Base-by-base conservation (phyloP, 30 jellyfish, hydroid and myxozoan genomes). In the Hydra vulgaris region DNA sequence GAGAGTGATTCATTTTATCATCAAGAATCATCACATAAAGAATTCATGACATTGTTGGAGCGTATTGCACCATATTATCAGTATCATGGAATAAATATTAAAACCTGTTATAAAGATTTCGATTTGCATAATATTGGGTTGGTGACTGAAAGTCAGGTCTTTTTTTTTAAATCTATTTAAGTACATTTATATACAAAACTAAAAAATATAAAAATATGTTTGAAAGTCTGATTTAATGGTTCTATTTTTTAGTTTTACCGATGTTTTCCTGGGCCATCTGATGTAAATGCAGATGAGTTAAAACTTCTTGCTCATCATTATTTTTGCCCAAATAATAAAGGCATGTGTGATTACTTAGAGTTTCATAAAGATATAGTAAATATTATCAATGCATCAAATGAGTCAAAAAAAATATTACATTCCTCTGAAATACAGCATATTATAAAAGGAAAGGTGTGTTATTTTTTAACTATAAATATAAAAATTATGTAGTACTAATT, bases 251-350 rank as follows among this genome's bases (percentile, higher is more conserved):
- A 92, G 98, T 92, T 92, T 69, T 92, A 79, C 27, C 83, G 98
- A 25, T 87, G 98, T 82, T 86, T 92, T 52, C 98, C 98, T 66
- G 98, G 98, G 12, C 98, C 96, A 66, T 66, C 96, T 12, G 95
- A 92, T 71, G 93, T 92, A 0, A 70, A 69, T 25, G 89, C 82
- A 73, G 72, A 79, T 66, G 98, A 92, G 74, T 78, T 81, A 87
- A 73, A 86, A 7, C 79, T 92, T 75, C 66, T 92, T 12, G 95
- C 95, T 21, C 74, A 85, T 40, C 87, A 86, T 77, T 92, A 92
- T 85, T 27, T 81, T 26, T 88, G 87, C 54, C 95, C 95, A 24
- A 79, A 83, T 16, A 86, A 86, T 53, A 82, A 80, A 12, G 95
- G 93, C 21, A 66, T 92, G 76, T 92, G 98, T 72, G 86, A 87